Evolutionary conservation across 2,888 invertebrate genomes (phyloP).

Genomic region (Leptinotarsa haldemani): DNA sequence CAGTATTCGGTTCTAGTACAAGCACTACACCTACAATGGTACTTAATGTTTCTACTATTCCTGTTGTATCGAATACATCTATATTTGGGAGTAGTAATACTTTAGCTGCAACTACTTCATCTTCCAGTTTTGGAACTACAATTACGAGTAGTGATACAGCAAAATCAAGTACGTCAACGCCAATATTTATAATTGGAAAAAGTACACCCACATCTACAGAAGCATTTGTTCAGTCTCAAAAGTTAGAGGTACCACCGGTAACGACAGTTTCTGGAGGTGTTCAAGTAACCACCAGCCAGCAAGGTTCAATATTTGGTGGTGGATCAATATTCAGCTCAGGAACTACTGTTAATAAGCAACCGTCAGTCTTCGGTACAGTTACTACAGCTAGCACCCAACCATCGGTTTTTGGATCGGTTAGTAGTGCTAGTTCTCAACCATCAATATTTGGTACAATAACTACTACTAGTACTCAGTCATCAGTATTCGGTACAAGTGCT

Average conservation of each 20-base stretch:
- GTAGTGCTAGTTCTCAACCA: background rate
- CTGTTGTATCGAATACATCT: slow-evolving; percentile 41
- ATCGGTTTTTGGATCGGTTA: slow-evolving; percentile 34
- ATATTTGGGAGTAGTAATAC: slow-evolving; percentile 48
- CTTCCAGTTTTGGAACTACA: slow-evolving; percentile 62
- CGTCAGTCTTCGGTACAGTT: slow-evolving; percentile 42
- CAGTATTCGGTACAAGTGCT: slow-evolving; percentile 6
- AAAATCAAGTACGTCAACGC: background rate
- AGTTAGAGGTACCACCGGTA: slow-evolving; percentile 27
- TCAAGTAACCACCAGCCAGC: slow-evolving; percentile 30
- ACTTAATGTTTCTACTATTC: slow-evolving; percentile 40
- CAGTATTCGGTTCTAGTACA: slow-evolving; percentile 22
- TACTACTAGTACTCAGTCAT: slow-evolving; percentile 40
- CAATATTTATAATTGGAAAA: slow-evolving; percentile 23
- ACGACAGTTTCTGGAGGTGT: slow-evolving; percentile 26
- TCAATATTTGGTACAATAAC: slow-evolving; percentile 43
- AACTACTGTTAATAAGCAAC: slow-evolving; percentile 16
- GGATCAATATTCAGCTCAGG: slow-evolving; percentile 16
- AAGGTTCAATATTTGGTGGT: slow-evolving; percentile 34
- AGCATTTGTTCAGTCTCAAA: slow-evolving; percentile 28
- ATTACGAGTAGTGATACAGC: slow-evolving; percentile 16
- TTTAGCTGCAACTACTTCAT: slow-evolving; percentile 56
- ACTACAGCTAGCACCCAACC: slow-evolving; percentile 34
- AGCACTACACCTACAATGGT: slow-evolving; percentile 17
- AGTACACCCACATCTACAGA: slow-evolving; percentile 21